Percentiles rank a stretch among this genome's conserved stretches.
Conservation (phyloP, 2,888 invertebrate species). For the Halictus quadricinctus region DNA sequence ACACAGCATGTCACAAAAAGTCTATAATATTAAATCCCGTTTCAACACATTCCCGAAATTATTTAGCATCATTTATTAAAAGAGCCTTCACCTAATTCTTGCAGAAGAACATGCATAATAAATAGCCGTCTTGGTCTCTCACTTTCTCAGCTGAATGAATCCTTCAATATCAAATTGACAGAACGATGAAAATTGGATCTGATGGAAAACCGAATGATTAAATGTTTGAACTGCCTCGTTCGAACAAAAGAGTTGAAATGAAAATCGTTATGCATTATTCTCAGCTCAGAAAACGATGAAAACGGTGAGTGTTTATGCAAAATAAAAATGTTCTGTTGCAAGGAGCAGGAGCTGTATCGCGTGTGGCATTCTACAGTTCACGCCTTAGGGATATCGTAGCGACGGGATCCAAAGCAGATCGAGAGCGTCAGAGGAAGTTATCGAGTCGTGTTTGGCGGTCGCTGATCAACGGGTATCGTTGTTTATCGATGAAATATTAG, state of each 20-base stretch:
- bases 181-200: no score
- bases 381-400: not conserved
- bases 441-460: slow-evolving; percentile 15
- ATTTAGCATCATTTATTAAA: not conserved
- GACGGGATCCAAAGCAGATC: not conserved
- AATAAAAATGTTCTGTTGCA: not conserved
- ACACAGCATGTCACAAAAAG: not conserved
- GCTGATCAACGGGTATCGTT: slow-evolving; percentile 42
- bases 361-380: not conserved
- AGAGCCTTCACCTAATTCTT: not conserved
- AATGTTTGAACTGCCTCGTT: not conserved
- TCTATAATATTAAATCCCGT: not conserved
- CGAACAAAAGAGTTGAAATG: not conserved
- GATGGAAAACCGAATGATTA: not conserved
- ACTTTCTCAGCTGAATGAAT: no score
- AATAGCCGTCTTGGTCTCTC: no score
- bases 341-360: not conserved
- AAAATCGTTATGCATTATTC: not conserved
- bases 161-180: no score
- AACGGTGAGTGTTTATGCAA: not conserved
- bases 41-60: not conserved
- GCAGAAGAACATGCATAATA: no score
- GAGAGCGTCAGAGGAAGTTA: slow-evolving; percentile 36
- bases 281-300: not conserved
- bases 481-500: slow-evolving; percentile 55